phyloP scores from a whole-genome alignment of 2,113 vertebrate genomes.

The Melanerpes formicivorus region DNA sequence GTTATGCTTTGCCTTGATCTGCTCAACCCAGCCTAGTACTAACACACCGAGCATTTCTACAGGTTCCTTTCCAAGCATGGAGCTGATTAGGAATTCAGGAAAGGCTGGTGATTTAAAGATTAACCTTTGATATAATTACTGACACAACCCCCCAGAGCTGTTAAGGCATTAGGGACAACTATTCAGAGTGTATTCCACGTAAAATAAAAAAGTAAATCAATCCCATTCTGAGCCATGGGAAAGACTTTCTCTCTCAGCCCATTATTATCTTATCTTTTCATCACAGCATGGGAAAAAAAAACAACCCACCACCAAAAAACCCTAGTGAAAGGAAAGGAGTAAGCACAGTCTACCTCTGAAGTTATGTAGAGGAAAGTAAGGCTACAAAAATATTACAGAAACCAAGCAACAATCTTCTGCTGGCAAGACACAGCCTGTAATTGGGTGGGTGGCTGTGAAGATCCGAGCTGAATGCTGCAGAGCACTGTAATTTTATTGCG shows the following conservation, averaged over 20 bases:
- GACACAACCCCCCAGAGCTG: slow-evolving; percentile 16
- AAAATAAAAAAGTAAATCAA: neutral
- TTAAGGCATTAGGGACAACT: slow-evolving; percentile 24
- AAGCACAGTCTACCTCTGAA: slow-evolving; percentile 50
- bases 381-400: slow-evolving; percentile 69
- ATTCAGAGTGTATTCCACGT: neutral
- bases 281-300: neutral
- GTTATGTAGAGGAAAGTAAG: slow-evolving; percentile 60
- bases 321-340: slow-evolving; percentile 26
- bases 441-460: slow-evolving; percentile 61
- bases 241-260: neutral
- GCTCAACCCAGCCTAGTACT: neutral
- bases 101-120: slow-evolving; percentile 58
- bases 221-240: neutral
- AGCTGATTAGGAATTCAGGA: slow-evolving; percentile 45
- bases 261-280: neutral
- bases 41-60: slow-evolving; percentile 22
- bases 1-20: slow-evolving; percentile 43
- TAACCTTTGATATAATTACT: slow-evolving; percentile 60
- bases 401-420: slow-evolving; percentile 67
- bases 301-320: neutral
- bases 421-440: slow-evolving; percentile 66
- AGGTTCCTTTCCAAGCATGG: neutral
- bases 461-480: slow-evolving; percentile 53
- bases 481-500: slow-evolving; percentile 61